phyloP scores from a whole-genome alignment of 2,888 invertebrate species.

The Flexamia atlantica region DNA sequence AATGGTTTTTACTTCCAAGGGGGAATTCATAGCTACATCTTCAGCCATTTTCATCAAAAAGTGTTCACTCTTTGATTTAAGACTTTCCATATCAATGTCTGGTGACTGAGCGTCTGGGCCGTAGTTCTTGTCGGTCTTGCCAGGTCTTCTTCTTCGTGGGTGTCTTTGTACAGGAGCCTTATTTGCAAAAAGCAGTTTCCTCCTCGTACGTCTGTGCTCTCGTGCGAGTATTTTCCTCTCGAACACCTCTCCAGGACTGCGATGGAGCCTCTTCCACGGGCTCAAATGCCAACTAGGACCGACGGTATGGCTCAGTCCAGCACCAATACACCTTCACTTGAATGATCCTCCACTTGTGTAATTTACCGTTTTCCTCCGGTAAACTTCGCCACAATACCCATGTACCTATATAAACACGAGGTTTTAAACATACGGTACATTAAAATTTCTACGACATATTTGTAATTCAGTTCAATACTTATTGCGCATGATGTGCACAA shows the following conservation, averaged over 20 bases:
- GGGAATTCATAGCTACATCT: neutral
- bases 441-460: too few relatives aligned
- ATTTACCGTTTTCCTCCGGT: slow-evolving; percentile 72
- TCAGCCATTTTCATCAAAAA: neutral
- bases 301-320: slow-evolving; percentile 67
- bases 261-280: slow-evolving; percentile 25
- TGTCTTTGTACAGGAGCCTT: neutral
- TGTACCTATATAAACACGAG: slow-evolving; percentile 65
- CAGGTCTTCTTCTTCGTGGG: neutral
- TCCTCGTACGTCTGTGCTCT: neutral
- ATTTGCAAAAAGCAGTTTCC: neutral
- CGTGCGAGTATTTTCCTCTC: neutral
- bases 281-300: slow-evolving; percentile 65
- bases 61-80: neutral
- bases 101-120: neutral
- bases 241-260: slow-evolving; percentile 39
- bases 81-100: slow-evolving; percentile 19
- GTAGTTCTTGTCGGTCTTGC: slow-evolving; percentile 8
- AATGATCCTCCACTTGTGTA: slow-evolving; percentile 69
- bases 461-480: too few relatives aligned
- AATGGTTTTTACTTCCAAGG: slow-evolving; percentile 3
- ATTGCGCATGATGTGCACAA: too few relatives aligned
- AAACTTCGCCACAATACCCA: slow-evolving; percentile 71
- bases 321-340: slow-evolving; percentile 71
- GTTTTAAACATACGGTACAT: too few relatives aligned